phyloP scores from a whole-genome alignment of 2,797 vertebrate species.

The Salmo trutta region DNA sequence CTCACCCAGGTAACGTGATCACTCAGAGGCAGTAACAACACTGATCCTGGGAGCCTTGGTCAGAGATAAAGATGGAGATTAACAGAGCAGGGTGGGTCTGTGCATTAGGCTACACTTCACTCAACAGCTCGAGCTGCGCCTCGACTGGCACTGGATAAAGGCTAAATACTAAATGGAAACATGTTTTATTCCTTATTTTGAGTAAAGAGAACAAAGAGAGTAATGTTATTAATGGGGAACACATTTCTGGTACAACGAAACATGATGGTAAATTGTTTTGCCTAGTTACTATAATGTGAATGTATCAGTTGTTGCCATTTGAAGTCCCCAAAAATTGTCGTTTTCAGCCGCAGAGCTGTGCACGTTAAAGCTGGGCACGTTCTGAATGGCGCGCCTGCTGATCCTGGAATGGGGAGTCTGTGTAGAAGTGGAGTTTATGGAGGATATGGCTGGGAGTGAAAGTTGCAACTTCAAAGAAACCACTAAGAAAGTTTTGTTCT shows the following conservation, averaged over 20 bases:
- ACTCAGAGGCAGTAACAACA: conserved; percentile 11
- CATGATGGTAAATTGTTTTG: too few species aligned
- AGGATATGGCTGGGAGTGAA: too few species aligned
- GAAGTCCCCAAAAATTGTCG: neutral
- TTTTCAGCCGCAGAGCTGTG: neutral
- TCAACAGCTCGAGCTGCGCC: neutral
- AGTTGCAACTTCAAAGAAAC: too few species aligned
- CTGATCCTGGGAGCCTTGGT: conserved; percentile 13
- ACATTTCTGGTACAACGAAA: neutral
- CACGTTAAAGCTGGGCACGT: neutral
- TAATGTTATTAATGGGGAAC: neutral
- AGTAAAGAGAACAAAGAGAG: neutral
- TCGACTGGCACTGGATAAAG: neutral
- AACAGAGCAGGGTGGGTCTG: conserved; percentile 31
- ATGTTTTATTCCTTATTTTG: neutral
- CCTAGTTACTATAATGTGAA: neutral
- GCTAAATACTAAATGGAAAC: too few species aligned
- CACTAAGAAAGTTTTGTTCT: too few species aligned
- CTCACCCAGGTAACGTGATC: conserved; percentile 14
- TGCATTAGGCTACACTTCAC: too few species aligned
- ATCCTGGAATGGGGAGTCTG: neutral
- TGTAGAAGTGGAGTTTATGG: too few species aligned
- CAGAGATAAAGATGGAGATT: conserved; percentile 13
- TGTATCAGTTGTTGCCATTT: neutral
- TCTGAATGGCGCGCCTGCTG: neutral